These are phyloP conservation scores for Limnephilus rhombicus DNA, from an alignment of 2,888 invertebrate genomes.

Conservation along the genomic window DNA sequence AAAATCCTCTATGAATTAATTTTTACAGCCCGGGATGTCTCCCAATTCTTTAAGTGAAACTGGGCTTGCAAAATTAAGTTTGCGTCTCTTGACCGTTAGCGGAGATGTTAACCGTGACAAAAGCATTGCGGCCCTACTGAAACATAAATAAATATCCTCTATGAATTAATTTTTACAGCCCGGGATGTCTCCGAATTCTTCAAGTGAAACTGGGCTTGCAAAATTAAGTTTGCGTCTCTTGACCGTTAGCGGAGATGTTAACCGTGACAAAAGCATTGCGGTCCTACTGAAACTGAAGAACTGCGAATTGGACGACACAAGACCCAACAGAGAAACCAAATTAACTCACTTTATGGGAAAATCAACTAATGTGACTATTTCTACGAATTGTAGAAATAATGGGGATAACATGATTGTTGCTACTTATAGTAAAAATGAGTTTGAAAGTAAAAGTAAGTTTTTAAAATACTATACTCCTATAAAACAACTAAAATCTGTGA, in stretches of 20 bases:
- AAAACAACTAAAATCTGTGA: no score
- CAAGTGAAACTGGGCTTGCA: slow-evolving; percentile 82
- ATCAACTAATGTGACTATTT: slow-evolving; percentile 8
- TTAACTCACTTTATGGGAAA: slow-evolving; percentile 79
- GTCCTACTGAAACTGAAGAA: slow-evolving; percentile 89
- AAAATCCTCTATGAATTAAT: neutral
- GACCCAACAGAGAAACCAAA: slow-evolving; percentile 82
- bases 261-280: slow-evolving; percentile 86
- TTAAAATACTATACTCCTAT: neutral
- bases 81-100: slow-evolving; percentile 86
- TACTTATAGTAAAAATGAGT: slow-evolving; percentile 83
- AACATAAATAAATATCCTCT: no score
- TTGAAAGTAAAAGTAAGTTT: slow-evolving; percentile 84
- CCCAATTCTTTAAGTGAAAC: slow-evolving; percentile 72
- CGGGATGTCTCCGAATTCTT: slow-evolving; percentile 51
- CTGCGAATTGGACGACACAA: slow-evolving; percentile 90
- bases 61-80: slow-evolving; percentile 86
- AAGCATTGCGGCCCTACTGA: slow-evolving; percentile 85
- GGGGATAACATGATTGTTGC: slow-evolving; percentile 88
- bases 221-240: slow-evolving; percentile 87
- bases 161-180: slow-evolving; percentile 56
- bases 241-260: slow-evolving; percentile 87
- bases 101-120: slow-evolving; percentile 88
- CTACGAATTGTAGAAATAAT: slow-evolving; percentile 69
- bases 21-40: slow-evolving; percentile 57